Conservation (phyloP, 2,113 vertebrate genomes). For the Sturnus vulgaris region DNA sequence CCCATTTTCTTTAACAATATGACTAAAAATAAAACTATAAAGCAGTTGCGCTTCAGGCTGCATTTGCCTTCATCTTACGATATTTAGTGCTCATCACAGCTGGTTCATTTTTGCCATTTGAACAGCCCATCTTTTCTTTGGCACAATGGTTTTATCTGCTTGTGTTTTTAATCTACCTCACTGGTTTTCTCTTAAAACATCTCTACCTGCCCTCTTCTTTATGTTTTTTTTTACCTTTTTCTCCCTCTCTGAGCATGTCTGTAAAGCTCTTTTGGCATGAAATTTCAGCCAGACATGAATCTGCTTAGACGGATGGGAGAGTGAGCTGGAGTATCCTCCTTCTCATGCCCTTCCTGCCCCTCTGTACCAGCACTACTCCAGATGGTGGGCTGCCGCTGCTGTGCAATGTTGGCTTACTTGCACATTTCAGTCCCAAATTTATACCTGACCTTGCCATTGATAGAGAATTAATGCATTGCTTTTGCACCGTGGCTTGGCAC, state of each 20-base stretch:
- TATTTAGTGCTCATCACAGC: neutral
- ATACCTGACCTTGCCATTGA: neutral
- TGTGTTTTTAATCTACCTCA: neutral
- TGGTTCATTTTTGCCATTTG: neutral
- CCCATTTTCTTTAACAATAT: neutral
- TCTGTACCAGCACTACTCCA: neutral
- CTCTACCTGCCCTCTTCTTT: neutral
- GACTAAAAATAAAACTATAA: neutral
- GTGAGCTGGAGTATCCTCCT: neutral
- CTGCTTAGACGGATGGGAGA: accelerated
- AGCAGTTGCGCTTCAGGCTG: neutral
- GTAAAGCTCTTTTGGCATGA: neutral
- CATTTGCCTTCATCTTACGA: neutral
- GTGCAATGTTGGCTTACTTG: neutral
- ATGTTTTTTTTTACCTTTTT: neutral
- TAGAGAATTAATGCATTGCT: neutral
- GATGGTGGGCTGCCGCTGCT: neutral
- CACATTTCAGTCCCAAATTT: neutral
- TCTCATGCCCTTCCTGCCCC: neutral
- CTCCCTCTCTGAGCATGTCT: neutral
- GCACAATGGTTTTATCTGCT: neutral
- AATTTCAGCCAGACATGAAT: neutral
- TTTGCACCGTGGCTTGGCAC: neutral
- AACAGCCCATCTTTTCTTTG: neutral
- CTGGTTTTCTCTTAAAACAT: neutral